Percentiles rank a stretch among this genome's conserved stretches.
These are phyloP conservation scores for Galeopsomyia nigrocyanea DNA, from an alignment of 2,888 invertebrate species.

Conservation along the genomic window DNA sequence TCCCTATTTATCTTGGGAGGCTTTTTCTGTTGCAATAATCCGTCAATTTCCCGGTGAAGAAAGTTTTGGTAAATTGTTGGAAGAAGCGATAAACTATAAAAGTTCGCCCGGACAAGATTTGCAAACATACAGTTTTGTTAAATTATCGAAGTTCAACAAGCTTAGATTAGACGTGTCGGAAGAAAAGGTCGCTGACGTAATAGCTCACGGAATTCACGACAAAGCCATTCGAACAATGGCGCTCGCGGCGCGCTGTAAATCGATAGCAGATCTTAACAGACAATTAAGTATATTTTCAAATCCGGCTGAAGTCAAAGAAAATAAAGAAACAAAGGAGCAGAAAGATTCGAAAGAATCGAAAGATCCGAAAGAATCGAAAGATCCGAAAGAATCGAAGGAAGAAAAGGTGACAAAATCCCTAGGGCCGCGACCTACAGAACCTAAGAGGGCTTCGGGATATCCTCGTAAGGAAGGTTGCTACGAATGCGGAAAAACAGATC, in stretches of 20 bases:
- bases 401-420: not conserved
- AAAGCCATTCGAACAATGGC: conserved; percentile 38
- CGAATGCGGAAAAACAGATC: conserved; percentile 16
- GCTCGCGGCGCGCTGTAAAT: conserved; percentile 22
- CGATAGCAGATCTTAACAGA: conserved; percentile 40
- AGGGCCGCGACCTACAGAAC: too few species aligned
- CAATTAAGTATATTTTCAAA: conserved; percentile 29
- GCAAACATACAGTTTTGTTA: conserved; percentile 44
- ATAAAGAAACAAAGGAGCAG: not conserved
- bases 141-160: conserved; percentile 42
- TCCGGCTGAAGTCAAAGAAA: not conserved
- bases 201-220: conserved; percentile 48
- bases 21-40: conserved; percentile 37
- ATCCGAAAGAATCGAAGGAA: not conserved
- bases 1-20: conserved; percentile 39
- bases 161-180: conserved; percentile 46
- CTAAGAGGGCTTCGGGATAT: too few species aligned
- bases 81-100: conserved; percentile 30
- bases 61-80: conserved; percentile 43
- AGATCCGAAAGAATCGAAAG: not conserved
- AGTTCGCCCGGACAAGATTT: conserved; percentile 41
- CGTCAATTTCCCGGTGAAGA: conserved; percentile 46
- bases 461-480: not conserved
- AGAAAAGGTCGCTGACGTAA: conserved; percentile 38
- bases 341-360: not conserved